phyloP scores from a whole-genome alignment of 2,797 vertebrate species.

The Urocyon cinereoargenteus region DNA sequence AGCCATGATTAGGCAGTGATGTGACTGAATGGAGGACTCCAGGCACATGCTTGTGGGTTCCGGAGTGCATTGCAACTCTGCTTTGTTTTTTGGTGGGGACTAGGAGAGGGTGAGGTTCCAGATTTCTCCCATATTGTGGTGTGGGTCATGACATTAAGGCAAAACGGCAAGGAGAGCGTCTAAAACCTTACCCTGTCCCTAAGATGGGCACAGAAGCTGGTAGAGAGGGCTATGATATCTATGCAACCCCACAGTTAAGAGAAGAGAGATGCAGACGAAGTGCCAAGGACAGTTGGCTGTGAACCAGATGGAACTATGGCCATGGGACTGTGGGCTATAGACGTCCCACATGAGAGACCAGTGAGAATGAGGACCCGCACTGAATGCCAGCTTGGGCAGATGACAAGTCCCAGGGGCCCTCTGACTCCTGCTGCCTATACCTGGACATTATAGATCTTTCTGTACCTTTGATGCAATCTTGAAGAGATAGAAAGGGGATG shows the following conservation, averaged over 20 bases:
- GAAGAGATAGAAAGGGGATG: neutral
- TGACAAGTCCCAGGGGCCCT: neutral
- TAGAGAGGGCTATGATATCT: neutral
- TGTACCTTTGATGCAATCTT: neutral
- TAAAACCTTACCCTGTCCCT: neutral
- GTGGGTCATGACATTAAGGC: neutral
- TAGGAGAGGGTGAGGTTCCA: neutral
- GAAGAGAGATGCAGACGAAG: neutral
- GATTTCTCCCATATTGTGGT: neutral
- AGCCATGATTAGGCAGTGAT: neutral
- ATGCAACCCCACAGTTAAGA: neutral
- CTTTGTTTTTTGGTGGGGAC: neutral
- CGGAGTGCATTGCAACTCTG: neutral
- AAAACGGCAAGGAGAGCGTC: neutral
- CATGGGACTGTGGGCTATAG: neutral
- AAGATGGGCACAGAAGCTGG: neutral
- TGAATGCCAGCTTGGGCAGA: neutral
- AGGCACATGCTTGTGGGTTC: rapidly evolving
- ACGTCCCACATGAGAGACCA: neutral
- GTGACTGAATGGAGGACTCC: neutral
- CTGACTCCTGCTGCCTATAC: no score
- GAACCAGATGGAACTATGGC: no score
- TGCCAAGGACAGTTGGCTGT: neutral
- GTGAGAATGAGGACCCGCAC: neutral
- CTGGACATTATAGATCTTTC: neutral